A percentile compares a stretch with the other conserved stretches of the same genome.
Conservation (phyloP, 2,113 vertebrate species). For the Phrynosoma platyrhinos region DNA sequence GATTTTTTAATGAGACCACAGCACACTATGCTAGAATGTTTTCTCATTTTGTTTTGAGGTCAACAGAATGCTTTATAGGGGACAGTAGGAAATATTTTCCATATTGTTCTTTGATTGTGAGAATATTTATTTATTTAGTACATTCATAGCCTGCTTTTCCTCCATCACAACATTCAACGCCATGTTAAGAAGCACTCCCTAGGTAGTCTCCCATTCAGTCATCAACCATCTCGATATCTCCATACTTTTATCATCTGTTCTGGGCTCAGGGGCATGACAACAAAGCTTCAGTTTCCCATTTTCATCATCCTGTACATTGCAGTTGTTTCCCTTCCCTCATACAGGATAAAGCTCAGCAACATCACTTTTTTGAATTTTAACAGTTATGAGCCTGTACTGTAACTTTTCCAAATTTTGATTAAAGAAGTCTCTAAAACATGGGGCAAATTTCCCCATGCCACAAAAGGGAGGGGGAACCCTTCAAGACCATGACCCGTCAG, state of each 20-base stretch:
- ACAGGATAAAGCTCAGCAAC: too few species aligned
- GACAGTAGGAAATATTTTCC: not conserved
- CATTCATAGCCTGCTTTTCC: not conserved
- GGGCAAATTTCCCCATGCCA: not conserved
- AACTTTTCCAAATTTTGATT: too few species aligned
- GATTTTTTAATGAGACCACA: not conserved
- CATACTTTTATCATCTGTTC: not conserved
- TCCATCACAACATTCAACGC: not conserved
- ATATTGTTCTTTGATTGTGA: not conserved
- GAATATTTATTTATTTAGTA: not conserved
- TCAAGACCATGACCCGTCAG: constrained; percentile 65
- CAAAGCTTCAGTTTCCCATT: not conserved
- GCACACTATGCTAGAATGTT: not conserved
- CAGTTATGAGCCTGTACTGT: too few species aligned
- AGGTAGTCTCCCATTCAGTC: not conserved
- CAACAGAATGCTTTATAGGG: not conserved
- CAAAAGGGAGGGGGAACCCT: constrained; percentile 37
- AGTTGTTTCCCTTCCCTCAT: not conserved
- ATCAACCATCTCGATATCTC: too few species aligned
- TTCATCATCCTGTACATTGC: not conserved
- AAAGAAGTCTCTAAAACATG: too few species aligned
- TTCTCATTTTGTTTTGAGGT: not conserved
- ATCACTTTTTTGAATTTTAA: too few species aligned
- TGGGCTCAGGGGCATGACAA: not conserved
- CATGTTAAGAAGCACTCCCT: not conserved